Base-by-base conservation (phyloP, 2,888 invertebrate species). In the Falcaria lacertinaria region DNA sequence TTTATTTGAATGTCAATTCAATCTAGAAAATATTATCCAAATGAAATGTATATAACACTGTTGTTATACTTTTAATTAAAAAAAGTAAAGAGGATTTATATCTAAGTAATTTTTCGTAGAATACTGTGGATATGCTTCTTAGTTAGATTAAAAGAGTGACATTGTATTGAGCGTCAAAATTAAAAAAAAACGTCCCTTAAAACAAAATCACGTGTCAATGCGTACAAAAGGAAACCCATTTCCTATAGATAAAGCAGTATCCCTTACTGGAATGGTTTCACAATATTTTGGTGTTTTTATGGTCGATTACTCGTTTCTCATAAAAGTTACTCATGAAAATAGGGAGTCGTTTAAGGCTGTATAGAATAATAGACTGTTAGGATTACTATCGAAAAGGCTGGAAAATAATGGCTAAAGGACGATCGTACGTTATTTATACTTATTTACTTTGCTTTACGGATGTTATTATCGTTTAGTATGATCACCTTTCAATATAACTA, bases 211-310 rank as follows among this genome's bases (percentile, higher is more conserved):
- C n/a, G 19, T 19, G 19, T 19, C 3, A 3, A 19, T 19, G 6
- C 19, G 6, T 6, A 3, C 19, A 19, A 6, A 4, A 19, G 19
- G 19, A 6, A 19, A 19, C 19, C 52, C 48, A 52, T 50, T 40
- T 41, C 45, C 47, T 40, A 43, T 46, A n/a, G 42, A 58, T 56
- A 37, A 25, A 43, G 42, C 44, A 44, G 46, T 55, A 55, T 53
- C 48, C 47, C 51, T 60, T 50, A 47, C 50, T 25, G 17, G 15
- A 42, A 40, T 49, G 50, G 43, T 58, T 61, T 52, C 39, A n/a
- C n/a, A 51, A 50, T 58, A 15, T 25, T 50, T 46, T 44, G 6
- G 40, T 16, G 13, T 35, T 16, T 16, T 19, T 36, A 17, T 14
- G n/a, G 34, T 43, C 35, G 47, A 51, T 47, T 43, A 35, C 41